Evolutionary conservation across 2,113 vertebrate species (phyloP).

Genomic region (Xenotilapia leptura): DNA sequence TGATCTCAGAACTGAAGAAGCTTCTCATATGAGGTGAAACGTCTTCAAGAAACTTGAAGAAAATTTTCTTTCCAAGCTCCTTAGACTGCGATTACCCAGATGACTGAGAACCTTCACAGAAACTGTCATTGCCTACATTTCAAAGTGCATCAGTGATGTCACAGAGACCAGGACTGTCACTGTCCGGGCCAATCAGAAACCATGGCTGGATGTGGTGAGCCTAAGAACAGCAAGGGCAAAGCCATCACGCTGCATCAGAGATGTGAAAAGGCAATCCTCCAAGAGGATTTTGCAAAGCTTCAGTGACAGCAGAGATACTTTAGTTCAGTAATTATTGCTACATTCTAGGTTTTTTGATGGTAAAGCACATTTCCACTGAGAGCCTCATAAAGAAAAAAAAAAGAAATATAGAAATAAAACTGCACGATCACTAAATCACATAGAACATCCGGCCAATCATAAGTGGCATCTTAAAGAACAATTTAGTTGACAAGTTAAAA

Average conservation of each 20-base stretch:
- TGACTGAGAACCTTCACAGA: neutral
- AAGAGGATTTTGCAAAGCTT: neutral
- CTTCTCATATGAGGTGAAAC: neutral
- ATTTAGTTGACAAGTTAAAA: no score
- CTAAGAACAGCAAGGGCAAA: neutral
- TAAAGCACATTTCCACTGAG: neutral
- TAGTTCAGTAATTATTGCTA: no score
- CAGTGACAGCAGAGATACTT: neutral
- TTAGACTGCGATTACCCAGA: neutral
- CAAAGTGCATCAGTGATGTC: neutral
- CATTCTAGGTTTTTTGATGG: no score
- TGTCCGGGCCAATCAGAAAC: no score
- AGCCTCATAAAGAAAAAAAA: no score
- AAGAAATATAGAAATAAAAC: no score
- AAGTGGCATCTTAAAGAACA: no score
- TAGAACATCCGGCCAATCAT: no score
- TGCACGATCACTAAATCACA: no score
- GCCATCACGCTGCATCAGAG: neutral
- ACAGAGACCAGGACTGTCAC: no score
- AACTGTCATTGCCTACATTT: neutral
- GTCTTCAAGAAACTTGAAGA: neutral
- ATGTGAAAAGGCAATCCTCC: neutral
- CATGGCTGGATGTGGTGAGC: no score
- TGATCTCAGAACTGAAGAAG: neutral
- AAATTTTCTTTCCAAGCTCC: accelerated